Percentiles rank a stretch among this genome's conserved stretches.
Evolutionary conservation across 2,888 invertebrate species (phyloP).

Genomic region (Blastobasis lacticolella): DNA sequence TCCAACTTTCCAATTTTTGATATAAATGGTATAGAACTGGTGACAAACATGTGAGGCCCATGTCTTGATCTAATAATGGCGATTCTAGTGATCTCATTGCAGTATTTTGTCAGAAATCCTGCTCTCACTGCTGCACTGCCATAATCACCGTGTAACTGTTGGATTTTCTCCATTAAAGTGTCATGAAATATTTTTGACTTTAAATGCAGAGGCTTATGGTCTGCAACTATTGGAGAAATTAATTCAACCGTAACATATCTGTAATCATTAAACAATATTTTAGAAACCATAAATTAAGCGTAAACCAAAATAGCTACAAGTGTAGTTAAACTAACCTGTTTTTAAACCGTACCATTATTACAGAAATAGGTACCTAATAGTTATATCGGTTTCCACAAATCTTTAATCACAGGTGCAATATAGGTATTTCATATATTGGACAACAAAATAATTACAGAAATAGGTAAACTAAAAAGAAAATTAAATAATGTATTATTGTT

Average conservation of each 20-base stretch:
- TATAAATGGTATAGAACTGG: conserved; percentile 80
- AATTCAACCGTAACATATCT: conserved; percentile 83
- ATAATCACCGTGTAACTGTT: conserved; percentile 83
- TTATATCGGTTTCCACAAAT: no score
- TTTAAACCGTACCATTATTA: conserved; percentile 77
- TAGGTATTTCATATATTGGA: no score
- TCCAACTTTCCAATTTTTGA: conserved; percentile 77
- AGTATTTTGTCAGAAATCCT: conserved; percentile 86
- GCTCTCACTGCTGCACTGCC: conserved; percentile 80
- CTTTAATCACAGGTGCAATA: no score
- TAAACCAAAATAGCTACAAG: background rate
- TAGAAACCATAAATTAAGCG: background rate
- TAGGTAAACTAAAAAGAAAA: no score
- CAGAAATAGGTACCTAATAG: no score
- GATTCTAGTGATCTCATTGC: conserved; percentile 83
- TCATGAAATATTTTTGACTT: conserved; percentile 70
- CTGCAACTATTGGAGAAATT: conserved; percentile 57
- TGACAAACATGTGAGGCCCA: conserved; percentile 82
- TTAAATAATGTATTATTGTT: no score
- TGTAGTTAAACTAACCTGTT: conserved; percentile 64
- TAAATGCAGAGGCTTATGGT: conserved; percentile 61
- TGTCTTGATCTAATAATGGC: conserved; percentile 82
- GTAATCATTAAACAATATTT: conserved; percentile 14
- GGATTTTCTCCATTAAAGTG: conserved; percentile 76
- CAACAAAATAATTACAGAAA: no score